phyloP scores from a whole-genome alignment of 2,797 vertebrate genomes.

The Catharus ustulatus region DNA sequence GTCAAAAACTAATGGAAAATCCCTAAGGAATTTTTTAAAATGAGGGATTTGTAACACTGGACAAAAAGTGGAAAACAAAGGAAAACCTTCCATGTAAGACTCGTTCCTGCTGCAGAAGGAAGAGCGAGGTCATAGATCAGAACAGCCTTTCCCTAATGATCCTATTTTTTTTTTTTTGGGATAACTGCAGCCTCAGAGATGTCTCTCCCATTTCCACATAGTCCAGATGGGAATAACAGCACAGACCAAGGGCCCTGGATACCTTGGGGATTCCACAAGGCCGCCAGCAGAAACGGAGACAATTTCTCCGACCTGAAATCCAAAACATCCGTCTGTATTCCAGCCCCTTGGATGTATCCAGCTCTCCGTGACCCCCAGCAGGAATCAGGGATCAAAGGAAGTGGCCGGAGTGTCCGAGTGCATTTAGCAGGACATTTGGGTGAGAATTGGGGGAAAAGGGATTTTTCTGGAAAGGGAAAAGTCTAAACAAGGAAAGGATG shows the following conservation, averaged over 20 bases:
- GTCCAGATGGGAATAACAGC: neutral
- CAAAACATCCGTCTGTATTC: fast-evolving
- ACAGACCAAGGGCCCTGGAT: neutral
- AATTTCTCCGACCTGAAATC: fast-evolving
- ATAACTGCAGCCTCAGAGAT: no score
- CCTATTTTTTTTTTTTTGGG: neutral
- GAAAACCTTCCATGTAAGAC: neutral
- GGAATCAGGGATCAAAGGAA: neutral
- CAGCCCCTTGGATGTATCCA: neutral
- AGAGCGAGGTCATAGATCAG: fast-evolving
- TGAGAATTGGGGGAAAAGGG: neutral
- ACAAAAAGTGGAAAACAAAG: neutral
- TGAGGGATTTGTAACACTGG: fast-evolving
- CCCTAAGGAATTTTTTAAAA: neutral
- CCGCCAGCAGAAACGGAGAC: fast-evolving
- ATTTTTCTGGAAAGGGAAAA: neutral
- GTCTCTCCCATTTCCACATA: fast-evolving
- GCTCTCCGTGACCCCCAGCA: fast-evolving
- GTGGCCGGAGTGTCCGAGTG: fast-evolving
- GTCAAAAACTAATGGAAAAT: fast-evolving
- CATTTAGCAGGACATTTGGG: neutral
- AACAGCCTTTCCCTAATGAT: neutral
- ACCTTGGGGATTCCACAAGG: neutral
- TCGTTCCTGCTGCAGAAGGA: neutral
- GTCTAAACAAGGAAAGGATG: neutral